Evolutionary conservation across 2,113 vertebrate species (phyloP).

Genomic region (Ochotona curzoniae): DNA sequence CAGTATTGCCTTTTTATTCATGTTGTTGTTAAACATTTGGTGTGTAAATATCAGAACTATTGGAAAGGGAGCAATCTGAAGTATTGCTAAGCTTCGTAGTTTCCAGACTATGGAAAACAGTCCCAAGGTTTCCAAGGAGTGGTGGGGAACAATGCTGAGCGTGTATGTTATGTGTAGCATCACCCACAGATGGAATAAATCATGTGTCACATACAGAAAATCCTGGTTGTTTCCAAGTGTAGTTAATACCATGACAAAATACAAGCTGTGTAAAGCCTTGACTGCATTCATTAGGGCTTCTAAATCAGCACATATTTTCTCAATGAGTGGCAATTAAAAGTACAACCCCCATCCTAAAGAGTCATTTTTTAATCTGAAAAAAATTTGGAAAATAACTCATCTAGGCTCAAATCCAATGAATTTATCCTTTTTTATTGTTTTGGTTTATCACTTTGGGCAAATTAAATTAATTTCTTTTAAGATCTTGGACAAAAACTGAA

Average conservation of each 20-base stretch:
- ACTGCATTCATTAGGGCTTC: neutral
- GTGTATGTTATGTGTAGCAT: neutral
- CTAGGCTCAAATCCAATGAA: neutral
- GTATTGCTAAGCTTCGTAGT: neutral
- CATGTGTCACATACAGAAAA: neutral
- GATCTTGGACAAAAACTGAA: neutral
- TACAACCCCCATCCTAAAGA: neutral
- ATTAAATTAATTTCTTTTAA: neutral
- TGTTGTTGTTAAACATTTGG: neutral
- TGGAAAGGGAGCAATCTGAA: neutral
- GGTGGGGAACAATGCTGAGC: neutral
- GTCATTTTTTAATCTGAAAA: neutral
- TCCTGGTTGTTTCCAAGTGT: neutral
- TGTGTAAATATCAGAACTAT: neutral
- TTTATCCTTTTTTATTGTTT: constrained; percentile 4
- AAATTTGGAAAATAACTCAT: neutral
- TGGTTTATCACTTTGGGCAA: neutral
- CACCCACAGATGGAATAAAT: neutral
- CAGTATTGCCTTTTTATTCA: neutral
- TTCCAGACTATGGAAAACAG: neutral
- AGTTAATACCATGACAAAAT: neutral
- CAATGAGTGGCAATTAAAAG: neutral
- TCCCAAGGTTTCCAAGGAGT: neutral
- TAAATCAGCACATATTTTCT: neutral
- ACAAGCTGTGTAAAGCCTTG: neutral